A percentile compares a stretch with the other conserved stretches of the same genome.
These are phyloP conservation scores for Centruroides vittatus DNA, from an alignment of 1,140 invertebrate genomes.

Conservation along the genomic window DNA sequence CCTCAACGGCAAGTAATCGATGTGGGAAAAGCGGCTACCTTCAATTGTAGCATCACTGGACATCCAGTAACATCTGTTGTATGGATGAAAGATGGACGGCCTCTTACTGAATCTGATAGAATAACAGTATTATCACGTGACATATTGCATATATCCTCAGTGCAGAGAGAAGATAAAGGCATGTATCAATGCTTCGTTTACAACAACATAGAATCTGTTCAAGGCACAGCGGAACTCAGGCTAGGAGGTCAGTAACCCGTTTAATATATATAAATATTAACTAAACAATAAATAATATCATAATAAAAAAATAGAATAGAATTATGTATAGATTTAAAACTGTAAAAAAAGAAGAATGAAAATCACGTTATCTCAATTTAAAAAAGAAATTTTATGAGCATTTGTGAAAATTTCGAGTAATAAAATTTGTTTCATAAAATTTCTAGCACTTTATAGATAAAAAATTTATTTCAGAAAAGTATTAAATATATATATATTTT, in stretches of 20 bases:
- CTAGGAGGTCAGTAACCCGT: conserved; percentile 27
- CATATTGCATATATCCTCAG: conserved; percentile 37
- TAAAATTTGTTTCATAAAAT: not conserved
- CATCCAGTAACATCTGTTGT: conserved; percentile 23
- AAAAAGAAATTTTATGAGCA: too few relatives aligned
- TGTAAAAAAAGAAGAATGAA: too few relatives aligned
- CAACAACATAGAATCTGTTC: conserved; percentile 73
- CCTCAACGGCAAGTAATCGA: conserved; percentile 30
- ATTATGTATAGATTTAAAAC: too few relatives aligned
- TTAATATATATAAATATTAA: too few relatives aligned
- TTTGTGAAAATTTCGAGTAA: not conserved
- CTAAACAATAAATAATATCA: too few relatives aligned
- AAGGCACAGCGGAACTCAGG: conserved; percentile 28
- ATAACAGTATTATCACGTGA: conserved; percentile 6
- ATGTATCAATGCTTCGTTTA: conserved; percentile 95
- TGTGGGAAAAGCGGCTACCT: conserved; percentile 29
- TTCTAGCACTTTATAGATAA: not conserved
- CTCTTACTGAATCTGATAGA: conserved; percentile 6
- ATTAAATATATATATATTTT: not conserved
- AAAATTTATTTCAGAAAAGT: not conserved
- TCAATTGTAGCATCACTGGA: conserved; percentile 31
- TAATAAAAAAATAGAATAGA: too few relatives aligned
- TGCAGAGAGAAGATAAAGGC: conserved; percentile 87
- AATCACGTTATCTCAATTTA: too few relatives aligned
- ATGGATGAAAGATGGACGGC: conserved; percentile 18